phyloP scores from a whole-genome alignment of 2,113 vertebrate genomes.

The Papio anubis region DNA sequence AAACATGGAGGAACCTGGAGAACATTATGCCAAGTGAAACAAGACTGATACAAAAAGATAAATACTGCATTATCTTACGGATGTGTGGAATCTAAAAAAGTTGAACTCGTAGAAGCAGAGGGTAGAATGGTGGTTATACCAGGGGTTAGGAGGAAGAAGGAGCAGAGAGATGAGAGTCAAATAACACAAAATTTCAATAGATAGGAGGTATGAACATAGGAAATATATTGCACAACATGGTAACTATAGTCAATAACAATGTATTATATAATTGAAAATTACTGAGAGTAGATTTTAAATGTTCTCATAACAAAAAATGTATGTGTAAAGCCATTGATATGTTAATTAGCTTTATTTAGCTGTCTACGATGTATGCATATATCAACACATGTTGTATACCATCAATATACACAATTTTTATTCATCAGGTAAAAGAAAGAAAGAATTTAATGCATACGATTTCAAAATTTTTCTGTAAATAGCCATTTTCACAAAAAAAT shows the following conservation, averaged over 20 bases:
- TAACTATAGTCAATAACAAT: neutral
- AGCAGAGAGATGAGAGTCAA: accelerated
- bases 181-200: neutral
- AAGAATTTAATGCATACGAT: neutral
- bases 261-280: neutral
- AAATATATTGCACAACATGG: neutral
- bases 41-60: neutral
- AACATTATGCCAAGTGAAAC: neutral
- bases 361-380: neutral
- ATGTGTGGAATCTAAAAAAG: neutral
- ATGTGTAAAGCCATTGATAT: neutral
- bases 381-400: neutral
- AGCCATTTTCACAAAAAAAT: neutral
- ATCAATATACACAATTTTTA: neutral
- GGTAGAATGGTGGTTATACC: neutral
- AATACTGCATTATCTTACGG: neutral
- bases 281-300: neutral
- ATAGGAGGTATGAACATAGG: neutral
- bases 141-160: accelerated
- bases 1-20: neutral
- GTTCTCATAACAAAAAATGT: neutral
- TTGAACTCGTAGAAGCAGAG: neutral
- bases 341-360: neutral
- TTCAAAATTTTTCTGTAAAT: neutral
- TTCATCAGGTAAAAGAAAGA: neutral